Evolutionary conservation across 2,888 invertebrate species (phyloP), one percentile per base, ranked within the genome.

Genomic region (Cheilosia grossa): DNA sequence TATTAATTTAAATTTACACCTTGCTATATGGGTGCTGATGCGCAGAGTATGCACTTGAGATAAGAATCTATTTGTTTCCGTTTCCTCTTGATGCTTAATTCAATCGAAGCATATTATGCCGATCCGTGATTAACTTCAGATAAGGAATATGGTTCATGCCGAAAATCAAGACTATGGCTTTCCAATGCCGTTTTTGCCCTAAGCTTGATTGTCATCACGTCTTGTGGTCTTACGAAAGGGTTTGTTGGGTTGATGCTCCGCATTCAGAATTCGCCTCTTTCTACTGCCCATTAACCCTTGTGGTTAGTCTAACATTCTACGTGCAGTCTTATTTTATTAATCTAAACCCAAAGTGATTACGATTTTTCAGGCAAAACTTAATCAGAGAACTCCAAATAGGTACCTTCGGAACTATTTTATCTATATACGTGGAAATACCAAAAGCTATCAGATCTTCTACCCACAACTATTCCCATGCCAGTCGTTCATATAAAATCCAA

Each of bases 61-160:
- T 15, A 56, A 56, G 21, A 21, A 24, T 40, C 5, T 9, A 21
- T 5, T 40, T 58, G 21, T 1, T 13, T 33, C 1, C 9, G 9
- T 9, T 15, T 6, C 24, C 15, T 5, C 74, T 74, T 47, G 47
- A 66, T 78, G 54, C 5, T 66, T 78, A 82, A 53, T 58, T 72
- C 47, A 78, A 54, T 67, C 47, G 47, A 58, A 66, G 66, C 67
- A 54, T 67, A 73, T 78, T 67, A 56, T 37, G 42, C 17, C 6
- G 27, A 21, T 21, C 3, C 24, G 64, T 49, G 51, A 58, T 70
- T 70, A 61, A 64, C 54, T 53, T 27, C 42, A 24, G 13, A 4
- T 10, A 19, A 4, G 21, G 47, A 59, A 15, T 44, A 17, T 21
- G 5, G 13, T 5, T n/a, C 40, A 27, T 47, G 2, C 15, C 21